Percentiles rank a stretch among this genome's conserved stretches.
These are phyloP conservation scores for Nasua narica DNA, from an alignment of 2,797 vertebrate genomes.

Conservation along the genomic window DNA sequence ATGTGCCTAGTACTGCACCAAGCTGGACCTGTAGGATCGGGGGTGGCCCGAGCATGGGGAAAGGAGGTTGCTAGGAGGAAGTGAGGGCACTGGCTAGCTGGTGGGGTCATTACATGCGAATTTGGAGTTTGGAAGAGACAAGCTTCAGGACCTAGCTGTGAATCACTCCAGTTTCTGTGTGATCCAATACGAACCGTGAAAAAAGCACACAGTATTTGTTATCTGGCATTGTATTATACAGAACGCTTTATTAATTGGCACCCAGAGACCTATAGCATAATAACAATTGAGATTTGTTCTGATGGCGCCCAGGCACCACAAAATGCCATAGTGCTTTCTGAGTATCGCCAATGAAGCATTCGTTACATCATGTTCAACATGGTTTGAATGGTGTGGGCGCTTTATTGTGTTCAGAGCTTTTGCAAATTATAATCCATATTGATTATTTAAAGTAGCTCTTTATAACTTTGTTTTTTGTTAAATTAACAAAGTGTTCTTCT, in stretches of 20 bases:
- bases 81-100: neutral
- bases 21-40: neutral
- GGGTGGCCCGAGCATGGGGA: neutral
- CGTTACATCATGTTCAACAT: neutral
- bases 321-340: neutral
- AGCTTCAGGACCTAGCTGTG: neutral
- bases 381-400: neutral
- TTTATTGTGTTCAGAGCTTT: neutral
- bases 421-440: neutral
- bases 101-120: neutral
- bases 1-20: neutral
- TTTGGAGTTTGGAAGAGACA: neutral
- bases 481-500: neutral
- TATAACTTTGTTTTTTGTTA: neutral
- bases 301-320: neutral
- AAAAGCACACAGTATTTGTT: conserved; percentile 7
- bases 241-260: conserved; percentile 28
- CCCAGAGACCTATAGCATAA: neutral
- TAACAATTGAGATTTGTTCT: neutral
- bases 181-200: neutral
- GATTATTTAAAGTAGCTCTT: conserved; percentile 2
- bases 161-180: neutral
- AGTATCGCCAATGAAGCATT: neutral
- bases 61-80: neutral
- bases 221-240: conserved; percentile 4